Conservation (phyloP, 2,797 vertebrate genomes). For the Mionectes olivaceus region DNA sequence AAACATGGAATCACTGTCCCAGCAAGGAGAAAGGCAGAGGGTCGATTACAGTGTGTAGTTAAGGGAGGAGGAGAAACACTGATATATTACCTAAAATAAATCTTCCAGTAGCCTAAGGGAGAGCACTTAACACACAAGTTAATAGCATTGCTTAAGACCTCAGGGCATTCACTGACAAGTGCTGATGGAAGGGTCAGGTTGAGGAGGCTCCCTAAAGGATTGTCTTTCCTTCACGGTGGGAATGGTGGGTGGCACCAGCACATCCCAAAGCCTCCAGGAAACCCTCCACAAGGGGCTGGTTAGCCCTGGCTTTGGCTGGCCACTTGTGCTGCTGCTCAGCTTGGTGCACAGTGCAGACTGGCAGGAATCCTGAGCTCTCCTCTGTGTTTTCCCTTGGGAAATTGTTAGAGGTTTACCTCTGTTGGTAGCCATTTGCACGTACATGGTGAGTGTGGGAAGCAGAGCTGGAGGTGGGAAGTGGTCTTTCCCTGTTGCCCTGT, state of each 20-base stretch:
- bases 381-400: background rate
- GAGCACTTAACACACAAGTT: background rate
- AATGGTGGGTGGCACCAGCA: background rate
- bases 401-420: background rate
- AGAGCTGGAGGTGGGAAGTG: background rate
- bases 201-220: background rate
- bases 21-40: background rate
- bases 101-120: background rate
- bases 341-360: fast-evolving
- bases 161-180: background rate
- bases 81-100: background rate
- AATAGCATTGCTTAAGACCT: background rate
- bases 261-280: background rate
- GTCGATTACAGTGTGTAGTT: background rate
- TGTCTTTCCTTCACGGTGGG: background rate
- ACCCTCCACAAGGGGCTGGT: background rate
- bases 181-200: background rate
- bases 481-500: background rate
- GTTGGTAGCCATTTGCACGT: background rate
- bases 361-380: background rate
- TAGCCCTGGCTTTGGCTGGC: background rate
- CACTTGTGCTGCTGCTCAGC: background rate
- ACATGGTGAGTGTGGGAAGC: background rate
- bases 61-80: background rate
- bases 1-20: background rate